A percentile compares a stretch with the other conserved stretches of the same genome.
These are phyloP conservation scores for Pterocles orientalis DNA, from an alignment of 2,113 vertebrate genomes.

Conservation along the genomic window DNA sequence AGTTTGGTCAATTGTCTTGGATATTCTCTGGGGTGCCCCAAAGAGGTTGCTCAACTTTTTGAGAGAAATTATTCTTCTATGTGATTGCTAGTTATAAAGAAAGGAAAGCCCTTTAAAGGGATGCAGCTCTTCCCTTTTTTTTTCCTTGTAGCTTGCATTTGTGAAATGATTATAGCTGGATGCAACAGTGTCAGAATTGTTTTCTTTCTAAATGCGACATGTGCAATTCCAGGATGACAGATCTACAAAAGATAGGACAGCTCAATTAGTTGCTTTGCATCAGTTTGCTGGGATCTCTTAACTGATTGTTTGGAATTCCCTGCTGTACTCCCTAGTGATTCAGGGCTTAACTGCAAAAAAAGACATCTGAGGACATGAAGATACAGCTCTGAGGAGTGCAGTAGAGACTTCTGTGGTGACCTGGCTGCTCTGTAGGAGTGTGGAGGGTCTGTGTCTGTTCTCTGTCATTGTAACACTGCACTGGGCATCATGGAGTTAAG, in stretches of 20 bases:
- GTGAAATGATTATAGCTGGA: conserved; percentile 6
- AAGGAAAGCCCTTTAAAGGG: neutral
- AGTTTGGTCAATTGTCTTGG: neutral
- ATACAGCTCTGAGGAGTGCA: neutral
- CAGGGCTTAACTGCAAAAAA: neutral
- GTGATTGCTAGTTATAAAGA: neutral
- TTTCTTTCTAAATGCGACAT: conserved; percentile 2
- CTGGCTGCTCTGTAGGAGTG: accelerated
- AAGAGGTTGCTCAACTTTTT: neutral
- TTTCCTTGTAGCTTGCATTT: neutral
- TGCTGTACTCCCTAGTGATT: neutral
- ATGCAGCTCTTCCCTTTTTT: neutral
- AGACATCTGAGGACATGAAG: neutral
- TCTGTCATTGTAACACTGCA: accelerated
- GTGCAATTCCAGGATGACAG: conserved; percentile 30
- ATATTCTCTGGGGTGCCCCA: neutral
- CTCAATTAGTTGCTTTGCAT: conserved; percentile 40
- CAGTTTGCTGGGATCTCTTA: conserved; percentile 12
- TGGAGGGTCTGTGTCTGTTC: neutral
- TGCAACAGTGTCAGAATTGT: neutral
- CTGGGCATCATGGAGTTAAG: conserved; percentile 24
- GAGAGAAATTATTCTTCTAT: neutral
- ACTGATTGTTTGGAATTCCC: conserved; percentile 13
- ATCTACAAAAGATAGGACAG: neutral
- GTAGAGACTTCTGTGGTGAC: neutral